A percentile compares a stretch with the other conserved stretches of the same genome.
phyloP scores from a whole-genome alignment of 1,140 invertebrate species.

The Apis dorsata region DNA sequence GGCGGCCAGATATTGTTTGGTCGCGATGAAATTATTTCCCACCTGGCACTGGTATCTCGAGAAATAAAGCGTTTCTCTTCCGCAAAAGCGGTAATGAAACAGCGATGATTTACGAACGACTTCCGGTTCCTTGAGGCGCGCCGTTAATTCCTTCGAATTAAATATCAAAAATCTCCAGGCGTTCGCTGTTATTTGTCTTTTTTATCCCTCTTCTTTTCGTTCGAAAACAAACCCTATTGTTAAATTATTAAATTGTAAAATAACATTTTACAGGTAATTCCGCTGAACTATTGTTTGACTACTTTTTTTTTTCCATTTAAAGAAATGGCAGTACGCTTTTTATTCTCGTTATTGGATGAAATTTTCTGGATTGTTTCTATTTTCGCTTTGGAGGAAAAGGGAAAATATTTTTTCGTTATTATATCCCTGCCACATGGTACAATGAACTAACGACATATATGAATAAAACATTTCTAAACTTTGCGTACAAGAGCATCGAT shows the following conservation, averaged over 20 bases:
- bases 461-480: background rate
- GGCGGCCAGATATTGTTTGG: constrained; percentile 26
- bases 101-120: constrained; percentile 30
- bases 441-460: background rate
- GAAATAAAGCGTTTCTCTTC: background rate
- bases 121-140: background rate
- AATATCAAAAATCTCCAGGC: background rate
- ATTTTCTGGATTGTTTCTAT: too few species aligned
- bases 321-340: too few species aligned
- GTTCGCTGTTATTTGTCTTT: background rate
- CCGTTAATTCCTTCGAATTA: constrained; percentile 1
- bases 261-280: too few species aligned
- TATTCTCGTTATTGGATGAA: too few species aligned
- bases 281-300: too few species aligned
- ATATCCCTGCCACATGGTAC: background rate
- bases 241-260: background rate
- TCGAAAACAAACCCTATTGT: too few species aligned
- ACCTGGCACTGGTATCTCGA: background rate
- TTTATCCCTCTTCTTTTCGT: background rate
- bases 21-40: constrained; percentile 13
- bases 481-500: background rate
- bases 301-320: background rate
- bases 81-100: constrained; percentile 29
- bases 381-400: background rate
- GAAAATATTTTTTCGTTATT: background rate